phyloP scores from a whole-genome alignment of 2,113 vertebrate species.

The Macrotus californicus region DNA sequence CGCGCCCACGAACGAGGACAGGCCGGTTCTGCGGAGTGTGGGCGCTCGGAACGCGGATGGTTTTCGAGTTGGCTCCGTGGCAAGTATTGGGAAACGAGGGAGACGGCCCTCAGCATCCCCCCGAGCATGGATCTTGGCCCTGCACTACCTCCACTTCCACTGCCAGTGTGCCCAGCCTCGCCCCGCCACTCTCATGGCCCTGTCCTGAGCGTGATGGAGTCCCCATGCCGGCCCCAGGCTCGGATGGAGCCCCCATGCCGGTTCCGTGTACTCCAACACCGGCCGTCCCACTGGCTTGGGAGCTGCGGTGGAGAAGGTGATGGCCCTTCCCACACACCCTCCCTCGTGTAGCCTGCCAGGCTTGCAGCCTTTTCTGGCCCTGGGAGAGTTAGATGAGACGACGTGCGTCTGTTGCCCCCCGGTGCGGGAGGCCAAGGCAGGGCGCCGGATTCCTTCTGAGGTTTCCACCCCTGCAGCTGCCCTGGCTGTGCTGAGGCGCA shows the following conservation, averaged over 20 bases:
- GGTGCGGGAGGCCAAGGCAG: background rate
- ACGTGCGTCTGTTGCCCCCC: background rate
- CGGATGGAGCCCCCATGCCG: rapidly evolving
- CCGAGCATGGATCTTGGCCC: background rate
- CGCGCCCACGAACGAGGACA: background rate
- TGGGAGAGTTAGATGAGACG: background rate
- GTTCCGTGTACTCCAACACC: background rate
- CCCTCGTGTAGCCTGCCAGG: background rate
- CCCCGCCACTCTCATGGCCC: background rate
- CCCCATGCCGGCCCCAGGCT: background rate
- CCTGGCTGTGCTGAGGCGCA: background rate
- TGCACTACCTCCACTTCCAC: background rate
- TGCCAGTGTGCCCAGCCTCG: background rate
- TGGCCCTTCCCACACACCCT: background rate
- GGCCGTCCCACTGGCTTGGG: slow-evolving; percentile 38
- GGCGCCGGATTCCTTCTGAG: background rate
- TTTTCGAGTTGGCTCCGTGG: background rate
- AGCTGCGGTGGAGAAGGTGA: background rate
- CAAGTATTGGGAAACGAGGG: background rate
- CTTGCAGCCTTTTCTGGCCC: background rate
- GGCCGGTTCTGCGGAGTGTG: background rate
- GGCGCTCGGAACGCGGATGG: background rate
- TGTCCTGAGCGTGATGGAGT: background rate
- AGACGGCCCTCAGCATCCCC: background rate
- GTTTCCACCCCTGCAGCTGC: background rate